Base-by-base conservation (phyloP, 2,113 vertebrate genomes). In the Acrocephalus arundinaceus region DNA sequence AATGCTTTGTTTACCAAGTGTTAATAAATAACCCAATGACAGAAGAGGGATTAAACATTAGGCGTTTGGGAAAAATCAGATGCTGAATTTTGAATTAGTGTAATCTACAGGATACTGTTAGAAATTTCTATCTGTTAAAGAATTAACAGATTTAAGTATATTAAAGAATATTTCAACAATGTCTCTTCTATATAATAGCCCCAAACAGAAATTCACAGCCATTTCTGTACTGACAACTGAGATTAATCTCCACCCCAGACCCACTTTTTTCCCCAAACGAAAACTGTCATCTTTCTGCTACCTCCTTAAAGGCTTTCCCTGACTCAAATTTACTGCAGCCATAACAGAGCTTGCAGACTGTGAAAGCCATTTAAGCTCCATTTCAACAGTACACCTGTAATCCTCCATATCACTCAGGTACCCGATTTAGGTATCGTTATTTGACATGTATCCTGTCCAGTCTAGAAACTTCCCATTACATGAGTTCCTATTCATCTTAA, bases 31-130 rank as follows among this genome's bases (percentile, higher is more conserved):
- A 92, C 72, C 45, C 54, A 71, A 37, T 75, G 59, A 83, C 58
- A 89, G 94, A 97, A 96, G 74, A 89, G 17, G 71, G 97, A 96
- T 97, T 98, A 98, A 97, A 87, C 89, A 98, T 97, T 97, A 97
- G 63, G 92, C 84, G 94, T 89, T 62, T 15, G 1, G 22, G 54
- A 61, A 89, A 90, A 77, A 93, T 63, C 87, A 92, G 96, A 92
- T 54, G 78, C 63, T 74, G 77, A 65, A 39, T 79, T 89, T 65
- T 85, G 46, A 84, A 84, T 92, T 76, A 46, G 54, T 49, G 74
- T 70, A 8, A 54, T 54, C 59, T 72, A 46, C 22, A 63, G 58
- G 66, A 85, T n/a, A 43, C 31, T 45, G 35, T 45, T 86, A 65
- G 12, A 52, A 73, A 84, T 35, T 35, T 35, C 35, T 35, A 85